Conservation (phyloP, 2,113 vertebrate genomes). For the Zeus faber region DNA sequence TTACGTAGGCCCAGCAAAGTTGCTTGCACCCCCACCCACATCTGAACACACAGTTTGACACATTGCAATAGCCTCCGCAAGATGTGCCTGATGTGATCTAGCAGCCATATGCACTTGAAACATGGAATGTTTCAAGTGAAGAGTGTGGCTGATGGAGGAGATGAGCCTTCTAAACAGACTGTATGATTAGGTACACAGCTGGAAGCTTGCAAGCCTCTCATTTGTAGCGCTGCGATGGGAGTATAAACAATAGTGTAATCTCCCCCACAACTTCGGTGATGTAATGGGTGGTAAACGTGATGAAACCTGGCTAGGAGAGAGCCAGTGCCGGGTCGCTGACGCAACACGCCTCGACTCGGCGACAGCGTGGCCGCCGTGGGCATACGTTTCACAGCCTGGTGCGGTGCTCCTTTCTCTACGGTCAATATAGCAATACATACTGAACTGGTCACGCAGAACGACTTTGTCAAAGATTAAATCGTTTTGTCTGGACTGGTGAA, state of each 20-base stretch:
- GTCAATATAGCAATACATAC: neutral
- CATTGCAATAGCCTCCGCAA: conserved; percentile 2
- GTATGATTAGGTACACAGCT: conserved; percentile 62
- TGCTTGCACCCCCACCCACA: no score
- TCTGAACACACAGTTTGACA: conserved; percentile 48
- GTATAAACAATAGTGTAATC: conserved; percentile 61
- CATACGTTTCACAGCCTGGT: no score
- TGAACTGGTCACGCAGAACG: neutral
- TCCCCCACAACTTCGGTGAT: conserved; percentile 59
- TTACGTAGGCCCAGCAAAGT: no score
- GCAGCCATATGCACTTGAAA: conserved; percentile 43
- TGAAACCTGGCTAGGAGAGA: no score
- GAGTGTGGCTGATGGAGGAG: conserved; percentile 54
- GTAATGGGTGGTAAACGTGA: conserved; percentile 63
- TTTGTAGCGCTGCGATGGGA: conserved; percentile 50
- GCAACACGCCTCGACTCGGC: no score
- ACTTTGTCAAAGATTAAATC: neutral
- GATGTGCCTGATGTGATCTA: conserved; percentile 44
- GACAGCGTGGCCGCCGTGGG: no score
- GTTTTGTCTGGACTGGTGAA: neutral
- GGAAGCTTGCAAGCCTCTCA: conserved; percentile 57
- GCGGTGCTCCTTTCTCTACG: neutral
- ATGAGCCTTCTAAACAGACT: conserved; percentile 54
- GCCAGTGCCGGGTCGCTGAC: no score
- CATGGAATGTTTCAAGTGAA: no score